These are phyloP conservation scores for Ceratina calcarata DNA, from an alignment of 1,140 invertebrate species.

Conservation along the genomic window DNA sequence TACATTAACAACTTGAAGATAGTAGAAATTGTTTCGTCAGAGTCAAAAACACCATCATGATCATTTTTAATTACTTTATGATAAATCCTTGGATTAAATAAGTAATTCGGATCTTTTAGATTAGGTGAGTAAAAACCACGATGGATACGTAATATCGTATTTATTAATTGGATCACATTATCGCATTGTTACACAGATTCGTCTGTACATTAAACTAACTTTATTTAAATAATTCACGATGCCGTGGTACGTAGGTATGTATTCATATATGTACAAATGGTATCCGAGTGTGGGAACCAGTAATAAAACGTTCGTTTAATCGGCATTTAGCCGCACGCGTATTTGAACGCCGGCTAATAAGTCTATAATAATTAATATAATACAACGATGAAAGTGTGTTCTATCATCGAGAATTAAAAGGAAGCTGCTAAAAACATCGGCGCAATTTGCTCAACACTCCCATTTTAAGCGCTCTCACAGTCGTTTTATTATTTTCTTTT, in stretches of 20 bases:
- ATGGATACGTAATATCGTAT: constrained; percentile 57
- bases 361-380: constrained; percentile 62
- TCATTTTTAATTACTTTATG: too few species aligned
- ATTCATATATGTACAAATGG: constrained; percentile 56
- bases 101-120: too few species aligned
- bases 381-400: constrained; percentile 56
- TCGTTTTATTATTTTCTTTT: constrained; percentile 14
- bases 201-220: constrained; percentile 70
- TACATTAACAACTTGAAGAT: background rate
- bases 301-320: constrained; percentile 53
- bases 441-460: constrained; percentile 41
- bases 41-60: background rate
- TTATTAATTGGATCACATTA: constrained; percentile 74
- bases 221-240: constrained; percentile 70
- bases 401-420: constrained; percentile 46
- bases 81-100: too few species aligned
- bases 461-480: constrained; percentile 49
- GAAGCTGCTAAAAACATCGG: constrained; percentile 52
- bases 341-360: constrained; percentile 28
- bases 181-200: constrained; percentile 69
- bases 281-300: constrained; percentile 18
- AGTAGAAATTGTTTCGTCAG: background rate
- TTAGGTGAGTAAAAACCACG: background rate
- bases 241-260: constrained; percentile 50
- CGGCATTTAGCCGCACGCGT: constrained; percentile 40